phyloP scores from a whole-genome alignment of 2,113 vertebrate species.

The Thalassarche chlororhynchos region DNA sequence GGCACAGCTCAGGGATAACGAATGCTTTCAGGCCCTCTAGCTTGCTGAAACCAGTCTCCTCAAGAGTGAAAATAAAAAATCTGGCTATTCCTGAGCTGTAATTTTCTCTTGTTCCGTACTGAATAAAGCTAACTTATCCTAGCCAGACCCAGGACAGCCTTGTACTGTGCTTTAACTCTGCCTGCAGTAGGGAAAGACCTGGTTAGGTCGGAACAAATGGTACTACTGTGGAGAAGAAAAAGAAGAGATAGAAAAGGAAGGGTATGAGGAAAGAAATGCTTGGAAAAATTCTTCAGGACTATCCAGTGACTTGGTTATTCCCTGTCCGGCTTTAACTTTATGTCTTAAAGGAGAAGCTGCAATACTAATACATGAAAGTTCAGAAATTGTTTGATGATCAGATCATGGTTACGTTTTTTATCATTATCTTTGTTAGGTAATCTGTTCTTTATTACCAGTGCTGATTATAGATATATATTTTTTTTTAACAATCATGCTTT shows the following conservation, averaged over 20 bases:
- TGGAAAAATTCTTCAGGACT: not conserved
- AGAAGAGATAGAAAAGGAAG: not conserved
- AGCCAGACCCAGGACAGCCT: not conserved
- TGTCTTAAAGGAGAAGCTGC: not conserved
- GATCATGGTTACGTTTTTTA: not conserved
- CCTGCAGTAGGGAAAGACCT: not conserved
- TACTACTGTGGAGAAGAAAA: not conserved
- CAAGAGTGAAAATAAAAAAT: not conserved
- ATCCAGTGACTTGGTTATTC: not conserved
- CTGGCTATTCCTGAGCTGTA: not conserved
- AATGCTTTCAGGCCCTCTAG: not conserved
- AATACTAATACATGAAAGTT: not conserved
- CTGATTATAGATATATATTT: not conserved
- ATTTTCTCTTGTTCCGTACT: not conserved
- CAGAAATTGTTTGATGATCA: not conserved
- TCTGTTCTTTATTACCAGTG: not conserved
- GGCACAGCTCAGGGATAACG: not conserved
- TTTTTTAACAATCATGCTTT: not conserved
- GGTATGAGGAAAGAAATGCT: not conserved
- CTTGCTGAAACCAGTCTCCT: not conserved
- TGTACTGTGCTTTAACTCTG: not conserved
- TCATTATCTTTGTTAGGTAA: not conserved
- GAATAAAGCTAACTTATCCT: not conserved
- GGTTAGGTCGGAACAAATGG: not conserved
- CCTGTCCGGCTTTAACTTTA: not conserved